A percentile compares a stretch with the other conserved stretches of the same genome.
These are phyloP conservation scores for Parnassius apollo DNA, from an alignment of 2,888 invertebrate genomes.

Conservation along the genomic window DNA sequence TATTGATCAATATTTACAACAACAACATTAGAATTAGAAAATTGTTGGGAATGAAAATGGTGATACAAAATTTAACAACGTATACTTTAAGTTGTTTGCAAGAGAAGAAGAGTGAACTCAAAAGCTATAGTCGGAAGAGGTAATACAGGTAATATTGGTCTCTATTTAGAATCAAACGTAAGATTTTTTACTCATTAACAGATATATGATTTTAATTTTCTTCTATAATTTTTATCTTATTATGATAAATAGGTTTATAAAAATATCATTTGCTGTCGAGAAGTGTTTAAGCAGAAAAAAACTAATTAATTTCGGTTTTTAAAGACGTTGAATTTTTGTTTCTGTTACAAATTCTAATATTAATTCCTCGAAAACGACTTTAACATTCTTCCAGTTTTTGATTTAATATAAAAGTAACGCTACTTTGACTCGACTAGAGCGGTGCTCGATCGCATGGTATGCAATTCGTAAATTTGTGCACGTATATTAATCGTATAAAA, in stretches of 20 bases:
- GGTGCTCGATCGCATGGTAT: too few species aligned
- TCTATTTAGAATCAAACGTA: slow-evolving; percentile 5
- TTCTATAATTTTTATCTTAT: not conserved
- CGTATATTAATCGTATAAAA: too few species aligned
- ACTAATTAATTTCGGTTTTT: too few species aligned
- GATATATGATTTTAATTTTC: not conserved
- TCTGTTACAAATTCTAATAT: too few species aligned
- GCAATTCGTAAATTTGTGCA: too few species aligned
- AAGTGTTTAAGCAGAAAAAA: not conserved
- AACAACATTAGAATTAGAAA: slow-evolving; percentile 58
- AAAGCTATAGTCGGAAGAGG: not conserved
- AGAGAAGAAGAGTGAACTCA: slow-evolving; percentile 2
- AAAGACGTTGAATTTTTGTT: too few species aligned
- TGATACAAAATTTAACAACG: slow-evolving; percentile 19
- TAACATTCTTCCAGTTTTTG: too few species aligned
- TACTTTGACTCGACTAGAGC: too few species aligned
- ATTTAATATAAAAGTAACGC: too few species aligned
- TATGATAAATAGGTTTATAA: not conserved
- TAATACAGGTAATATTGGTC: not conserved
- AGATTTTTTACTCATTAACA: slow-evolving; percentile 1
- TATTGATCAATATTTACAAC: slow-evolving; percentile 68
- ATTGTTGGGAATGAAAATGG: slow-evolving; percentile 27
- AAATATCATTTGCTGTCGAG: not conserved
- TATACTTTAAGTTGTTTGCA: slow-evolving; percentile 12
- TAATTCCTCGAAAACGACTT: too few species aligned